Evolutionary conservation across 2,797 vertebrate species (phyloP), one percentile per base, ranked within the genome.

Genomic region (Sebastes glaucus): DNA sequence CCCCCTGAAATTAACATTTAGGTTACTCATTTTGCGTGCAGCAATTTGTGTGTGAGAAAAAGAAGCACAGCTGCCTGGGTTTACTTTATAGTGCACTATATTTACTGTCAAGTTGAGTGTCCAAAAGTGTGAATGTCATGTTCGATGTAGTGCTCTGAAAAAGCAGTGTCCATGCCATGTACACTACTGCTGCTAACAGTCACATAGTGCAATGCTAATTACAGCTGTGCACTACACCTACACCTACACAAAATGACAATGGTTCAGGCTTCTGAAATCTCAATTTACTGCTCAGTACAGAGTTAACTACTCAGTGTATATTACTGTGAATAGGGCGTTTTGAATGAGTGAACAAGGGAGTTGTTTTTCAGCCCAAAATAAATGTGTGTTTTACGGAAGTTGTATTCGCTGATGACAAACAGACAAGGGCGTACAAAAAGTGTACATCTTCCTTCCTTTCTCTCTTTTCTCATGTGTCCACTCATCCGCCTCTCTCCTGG

Each of bases 401-500:
- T 35, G n/a, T 27, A 20, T 73, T 22, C 16, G 20, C 4, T 71
- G 16, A 32, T 30, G 56, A 68, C 46, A 64, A 72, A 69, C n/a
- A 38, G 60, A 68, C 66, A 28, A 33, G 60, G 46, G 25, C 52
- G 35, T 46, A 63, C 25, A 63, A 65, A 74, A 75, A 71, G 60
- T 35, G 57, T 27, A 75, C 69, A 74, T 85, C 49, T 65, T 55
- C 28, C n/a, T 55, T 53, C 76, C 35, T 27, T 38, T 18, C 52
- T 74, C 11, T 78, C 63, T 67, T 71, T 56, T 33, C 69, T 59
- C 60, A 38, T 72, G 61, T 78, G 82, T 82, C 85, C 81, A 81
- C 81, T 83, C 80, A 61, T 64, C 71, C 10, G 25, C 72, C 23
- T 85, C 67, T 76, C 88, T 85, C 81, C 56, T 46, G 81, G 86